Conservation (phyloP, 1,140 invertebrate species). For the Diachasmimorpha longicaudata region DNA sequence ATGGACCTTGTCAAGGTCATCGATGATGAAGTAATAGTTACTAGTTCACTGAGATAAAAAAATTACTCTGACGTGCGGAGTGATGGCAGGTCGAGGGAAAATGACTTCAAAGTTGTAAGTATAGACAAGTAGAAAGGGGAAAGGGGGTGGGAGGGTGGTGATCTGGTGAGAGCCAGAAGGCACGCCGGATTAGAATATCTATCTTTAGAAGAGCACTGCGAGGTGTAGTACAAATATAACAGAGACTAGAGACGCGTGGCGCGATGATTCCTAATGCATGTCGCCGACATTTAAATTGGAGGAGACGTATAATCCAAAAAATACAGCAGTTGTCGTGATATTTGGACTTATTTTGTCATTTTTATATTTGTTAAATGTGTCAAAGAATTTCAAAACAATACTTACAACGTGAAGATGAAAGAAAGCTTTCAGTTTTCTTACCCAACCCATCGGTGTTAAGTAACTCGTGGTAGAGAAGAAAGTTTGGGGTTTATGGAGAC, state of each 20-base stretch:
- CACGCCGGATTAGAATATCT: constrained; percentile 4
- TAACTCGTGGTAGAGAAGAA: no score
- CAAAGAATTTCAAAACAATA: no score
- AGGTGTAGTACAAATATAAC: constrained; percentile 1
- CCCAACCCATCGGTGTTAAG: no score
- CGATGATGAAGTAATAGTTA: background rate
- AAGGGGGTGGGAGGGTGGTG: background rate
- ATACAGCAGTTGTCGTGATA: background rate
- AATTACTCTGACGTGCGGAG: background rate
- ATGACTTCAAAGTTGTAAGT: background rate
- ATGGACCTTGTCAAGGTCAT: background rate
- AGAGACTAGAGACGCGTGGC: background rate
- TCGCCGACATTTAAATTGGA: background rate
- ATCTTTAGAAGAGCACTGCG: constrained; percentile 1
- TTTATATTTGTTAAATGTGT: no score
- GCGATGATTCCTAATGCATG: background rate
- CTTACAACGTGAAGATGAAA: no score
- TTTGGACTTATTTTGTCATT: no score
- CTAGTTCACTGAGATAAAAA: background rate
- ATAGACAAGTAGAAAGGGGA: background rate
- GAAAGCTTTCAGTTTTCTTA: no score
- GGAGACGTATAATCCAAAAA: background rate
- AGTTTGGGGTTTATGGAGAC: no score
- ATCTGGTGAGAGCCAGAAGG: constrained; percentile 10
- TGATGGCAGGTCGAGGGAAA: background rate